Conservation (phyloP, 2,888 invertebrate species). For the Trachelus iudaicus region DNA sequence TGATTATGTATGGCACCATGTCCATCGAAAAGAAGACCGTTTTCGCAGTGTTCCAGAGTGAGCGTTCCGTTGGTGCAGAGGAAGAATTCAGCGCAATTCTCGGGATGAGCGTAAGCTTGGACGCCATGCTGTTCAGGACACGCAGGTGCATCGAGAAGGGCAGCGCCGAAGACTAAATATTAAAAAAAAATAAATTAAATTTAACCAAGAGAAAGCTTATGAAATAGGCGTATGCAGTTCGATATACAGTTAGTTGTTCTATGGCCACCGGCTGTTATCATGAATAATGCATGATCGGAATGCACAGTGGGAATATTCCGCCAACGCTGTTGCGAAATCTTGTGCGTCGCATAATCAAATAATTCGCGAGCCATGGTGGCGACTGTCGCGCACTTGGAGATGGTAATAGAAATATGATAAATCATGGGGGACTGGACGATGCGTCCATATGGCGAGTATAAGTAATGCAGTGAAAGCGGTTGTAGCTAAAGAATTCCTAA, state of each 20-base stretch:
- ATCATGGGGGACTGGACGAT: not conserved
- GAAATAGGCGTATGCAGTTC: not conserved
- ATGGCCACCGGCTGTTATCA: not conserved
- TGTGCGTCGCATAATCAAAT: not conserved
- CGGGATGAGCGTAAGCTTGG: slow-evolving; percentile 87
- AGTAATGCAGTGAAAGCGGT: slow-evolving; percentile 50
- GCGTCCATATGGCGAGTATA: slow-evolving; percentile 27
- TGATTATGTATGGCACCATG: slow-evolving; percentile 90
- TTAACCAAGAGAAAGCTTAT: not conserved
- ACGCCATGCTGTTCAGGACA: slow-evolving; percentile 87
- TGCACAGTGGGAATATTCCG: not conserved
- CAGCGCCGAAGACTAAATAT: slow-evolving; percentile 71
- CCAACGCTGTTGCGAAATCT: not conserved
- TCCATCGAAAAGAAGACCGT: slow-evolving; percentile 91
- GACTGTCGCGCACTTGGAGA: not conserved
- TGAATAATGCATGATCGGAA: not conserved
- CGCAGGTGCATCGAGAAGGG: slow-evolving; percentile 74
- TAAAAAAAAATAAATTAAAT: not conserved
- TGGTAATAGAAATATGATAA: not conserved
- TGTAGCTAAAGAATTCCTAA: slow-evolving; percentile 37
- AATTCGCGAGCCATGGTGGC: not conserved
- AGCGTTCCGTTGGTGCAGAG: slow-evolving; percentile 91
- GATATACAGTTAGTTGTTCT: not conserved
- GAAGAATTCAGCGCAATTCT: slow-evolving; percentile 89
- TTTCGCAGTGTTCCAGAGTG: slow-evolving; percentile 91